A percentile compares a stretch with the other conserved stretches of the same genome.
Conservation (phyloP, 1,140 invertebrate species). For the Scaptomyza montana region DNA sequence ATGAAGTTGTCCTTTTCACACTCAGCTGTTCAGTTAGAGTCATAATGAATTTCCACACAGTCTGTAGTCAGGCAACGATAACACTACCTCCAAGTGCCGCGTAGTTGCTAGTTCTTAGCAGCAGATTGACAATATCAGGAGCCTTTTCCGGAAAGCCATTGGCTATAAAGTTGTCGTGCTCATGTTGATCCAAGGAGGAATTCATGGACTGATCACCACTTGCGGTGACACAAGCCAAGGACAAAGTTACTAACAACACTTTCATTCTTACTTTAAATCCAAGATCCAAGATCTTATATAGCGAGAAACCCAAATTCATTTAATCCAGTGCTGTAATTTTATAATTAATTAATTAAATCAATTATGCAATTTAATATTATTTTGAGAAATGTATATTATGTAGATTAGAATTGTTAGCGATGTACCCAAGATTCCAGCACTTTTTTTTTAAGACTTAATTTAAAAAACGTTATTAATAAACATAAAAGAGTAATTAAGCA, state of each 20-base stretch:
- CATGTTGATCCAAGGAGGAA: slow-evolving; percentile 1
- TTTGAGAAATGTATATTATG: too few species aligned
- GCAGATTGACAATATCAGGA: slow-evolving; percentile 84
- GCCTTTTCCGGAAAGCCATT: slow-evolving; percentile 82
- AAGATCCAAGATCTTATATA: background rate
- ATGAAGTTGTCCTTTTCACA: slow-evolving; percentile 56
- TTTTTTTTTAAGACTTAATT: too few species aligned
- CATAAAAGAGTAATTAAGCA: too few species aligned
- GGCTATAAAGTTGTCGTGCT: slow-evolving; percentile 48
- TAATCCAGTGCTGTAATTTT: background rate
- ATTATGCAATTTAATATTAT: too few species aligned
- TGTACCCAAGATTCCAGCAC: too few species aligned
- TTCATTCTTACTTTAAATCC: slow-evolving; percentile 37
- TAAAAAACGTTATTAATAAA: too few species aligned
- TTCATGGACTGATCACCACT: slow-evolving; percentile 14
- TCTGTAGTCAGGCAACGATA: slow-evolving; percentile 85
- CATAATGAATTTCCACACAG: slow-evolving; percentile 64
- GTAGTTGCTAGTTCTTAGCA: slow-evolving; percentile 62
- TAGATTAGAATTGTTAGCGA: too few species aligned
- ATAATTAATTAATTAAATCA: too few species aligned
- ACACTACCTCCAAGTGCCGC: slow-evolving; percentile 85
- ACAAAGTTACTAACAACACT: slow-evolving; percentile 30
- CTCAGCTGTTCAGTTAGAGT: slow-evolving; percentile 55
- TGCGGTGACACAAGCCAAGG: slow-evolving; percentile 28
- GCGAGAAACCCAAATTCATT: background rate